Percentiles rank a stretch among this genome's conserved stretches.
Conservation (phyloP, 2,113 vertebrate species). For the Megaceryle torquata region DNA sequence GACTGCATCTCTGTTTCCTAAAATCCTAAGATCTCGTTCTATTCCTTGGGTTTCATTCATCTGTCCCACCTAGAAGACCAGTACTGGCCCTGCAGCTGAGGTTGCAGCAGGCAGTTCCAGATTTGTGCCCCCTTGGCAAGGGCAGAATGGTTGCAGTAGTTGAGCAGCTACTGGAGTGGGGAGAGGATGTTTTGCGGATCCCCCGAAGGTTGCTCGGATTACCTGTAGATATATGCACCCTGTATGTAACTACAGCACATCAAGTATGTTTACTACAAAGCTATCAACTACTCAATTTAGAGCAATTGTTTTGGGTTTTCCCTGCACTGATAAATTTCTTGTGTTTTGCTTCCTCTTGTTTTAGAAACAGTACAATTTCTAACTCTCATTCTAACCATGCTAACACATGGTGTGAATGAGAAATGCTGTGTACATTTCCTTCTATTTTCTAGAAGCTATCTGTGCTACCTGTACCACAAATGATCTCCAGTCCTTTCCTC, state of each 20-base stretch:
- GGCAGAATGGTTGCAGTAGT: not conserved
- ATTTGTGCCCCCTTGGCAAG: not conserved
- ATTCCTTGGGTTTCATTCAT: not conserved
- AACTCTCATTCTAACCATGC: no score
- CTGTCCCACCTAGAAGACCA: not conserved
- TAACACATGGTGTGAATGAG: no score
- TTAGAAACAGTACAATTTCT: not conserved
- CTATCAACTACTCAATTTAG: not conserved
- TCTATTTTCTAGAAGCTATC: not conserved
- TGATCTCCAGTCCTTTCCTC: fast-evolving
- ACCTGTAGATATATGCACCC: no score
- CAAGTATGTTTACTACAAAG: not conserved
- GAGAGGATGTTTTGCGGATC: not conserved
- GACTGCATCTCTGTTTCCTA: not conserved
- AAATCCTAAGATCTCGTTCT: not conserved
- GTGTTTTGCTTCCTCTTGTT: not conserved
- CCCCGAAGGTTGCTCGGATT: not conserved
- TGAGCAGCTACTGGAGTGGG: not conserved
- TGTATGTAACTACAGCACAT: not conserved
- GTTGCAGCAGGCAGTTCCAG: not conserved
- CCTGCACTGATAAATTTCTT: not conserved
- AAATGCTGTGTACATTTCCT: not conserved
- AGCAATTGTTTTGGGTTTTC: not conserved
- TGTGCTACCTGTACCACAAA: not conserved
- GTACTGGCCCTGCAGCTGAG: not conserved